phyloP scores from a whole-genome alignment of 2,888 invertebrate species.

The Candidula unifasciata region DNA sequence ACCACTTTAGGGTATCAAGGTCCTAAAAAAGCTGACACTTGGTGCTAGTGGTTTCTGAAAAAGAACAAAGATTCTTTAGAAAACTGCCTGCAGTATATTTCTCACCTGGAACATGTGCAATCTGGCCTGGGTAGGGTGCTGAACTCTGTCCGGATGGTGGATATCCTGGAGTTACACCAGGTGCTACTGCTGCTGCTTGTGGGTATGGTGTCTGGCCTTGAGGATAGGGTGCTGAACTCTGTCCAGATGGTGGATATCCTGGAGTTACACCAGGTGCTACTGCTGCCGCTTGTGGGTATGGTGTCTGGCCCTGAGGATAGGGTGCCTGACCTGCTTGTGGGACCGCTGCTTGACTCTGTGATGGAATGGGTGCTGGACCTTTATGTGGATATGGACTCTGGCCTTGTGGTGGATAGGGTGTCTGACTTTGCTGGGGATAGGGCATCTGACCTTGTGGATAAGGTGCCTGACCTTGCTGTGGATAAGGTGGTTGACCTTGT shows the following conservation, averaged over 20 bases:
- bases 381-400: background rate
- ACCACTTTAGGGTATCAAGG: no score
- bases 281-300: slow-evolving; percentile 25
- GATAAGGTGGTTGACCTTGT: slow-evolving; percentile 25
- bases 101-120: background rate
- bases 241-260: background rate
- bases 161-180: background rate
- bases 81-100: no score
- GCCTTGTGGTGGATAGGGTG: slow-evolving; percentile 20
- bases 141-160: background rate
- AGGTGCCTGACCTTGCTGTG: slow-evolving; percentile 13
- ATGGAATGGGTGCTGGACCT: slow-evolving; percentile 24
- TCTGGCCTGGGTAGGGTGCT: slow-evolving; percentile 9
- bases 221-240: slow-evolving; percentile 10
- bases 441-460: slow-evolving; percentile 26
- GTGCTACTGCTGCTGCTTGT: background rate
- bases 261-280: background rate
- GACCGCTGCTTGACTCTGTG: slow-evolving; percentile 22
- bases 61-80: no score
- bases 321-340: slow-evolving; percentile 17
- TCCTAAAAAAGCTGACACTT: no score
- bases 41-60: no score
- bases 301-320: slow-evolving; percentile 29
- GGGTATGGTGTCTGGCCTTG: slow-evolving; percentile 28
- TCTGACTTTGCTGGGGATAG: slow-evolving; percentile 16